Percentiles rank a stretch among this genome's conserved stretches.
Conservation (phyloP, 2,113 vertebrate species). For the Sebastes fasciatus region DNA sequence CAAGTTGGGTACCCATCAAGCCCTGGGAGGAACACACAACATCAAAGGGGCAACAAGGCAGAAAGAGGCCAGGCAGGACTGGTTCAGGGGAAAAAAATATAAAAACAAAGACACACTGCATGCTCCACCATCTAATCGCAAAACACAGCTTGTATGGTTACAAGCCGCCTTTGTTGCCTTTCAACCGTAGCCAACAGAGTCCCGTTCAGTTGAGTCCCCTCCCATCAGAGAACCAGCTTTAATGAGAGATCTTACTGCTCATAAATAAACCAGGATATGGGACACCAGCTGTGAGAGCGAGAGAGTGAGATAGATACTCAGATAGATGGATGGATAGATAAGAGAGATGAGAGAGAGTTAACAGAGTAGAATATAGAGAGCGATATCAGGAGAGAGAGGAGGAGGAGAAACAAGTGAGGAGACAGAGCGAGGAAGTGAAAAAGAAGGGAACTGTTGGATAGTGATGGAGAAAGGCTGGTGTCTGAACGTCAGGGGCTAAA, state of each 20-base stretch:
- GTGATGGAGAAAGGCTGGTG: slow-evolving; percentile 20
- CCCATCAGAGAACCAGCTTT: slow-evolving; percentile 62
- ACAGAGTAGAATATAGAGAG: slow-evolving; percentile 29
- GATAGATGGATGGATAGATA: slow-evolving; percentile 39
- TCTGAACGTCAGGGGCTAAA: slow-evolving; percentile 31
- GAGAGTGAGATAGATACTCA: slow-evolving; percentile 38
- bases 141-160: slow-evolving; percentile 35
- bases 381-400: slow-evolving; percentile 1
- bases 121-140: slow-evolving; percentile 38
- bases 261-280: slow-evolving; percentile 81
- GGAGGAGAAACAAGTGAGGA: neutral
- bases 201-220: slow-evolving; percentile 46
- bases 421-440: slow-evolving; percentile 1
- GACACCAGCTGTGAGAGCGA: slow-evolving; percentile 69
- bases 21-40: slow-evolving; percentile 43
- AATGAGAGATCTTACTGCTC: slow-evolving; percentile 78
- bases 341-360: slow-evolving; percentile 19
- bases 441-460: neutral
- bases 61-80: slow-evolving; percentile 41
- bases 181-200: slow-evolving; percentile 38
- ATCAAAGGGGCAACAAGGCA: slow-evolving; percentile 60
- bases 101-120: slow-evolving; percentile 20
- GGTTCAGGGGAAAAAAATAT: neutral
- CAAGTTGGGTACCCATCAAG: slow-evolving; percentile 39
- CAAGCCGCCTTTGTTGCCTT: slow-evolving; percentile 46